Conservation (phyloP, 1,140 invertebrate species). For the Portunus trituberculatus region DNA sequence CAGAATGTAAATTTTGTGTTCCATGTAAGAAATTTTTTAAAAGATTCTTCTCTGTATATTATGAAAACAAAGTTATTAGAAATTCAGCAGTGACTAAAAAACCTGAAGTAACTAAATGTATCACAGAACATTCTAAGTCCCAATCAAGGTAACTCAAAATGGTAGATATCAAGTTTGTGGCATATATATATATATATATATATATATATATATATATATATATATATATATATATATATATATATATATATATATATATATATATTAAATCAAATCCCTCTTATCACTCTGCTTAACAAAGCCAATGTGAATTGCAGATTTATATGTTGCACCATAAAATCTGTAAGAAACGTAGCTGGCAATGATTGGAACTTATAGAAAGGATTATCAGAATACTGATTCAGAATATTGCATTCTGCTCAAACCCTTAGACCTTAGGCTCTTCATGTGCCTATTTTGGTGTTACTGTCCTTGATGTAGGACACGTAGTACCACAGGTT, state of each 20-base stretch:
- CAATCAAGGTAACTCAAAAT: neutral
- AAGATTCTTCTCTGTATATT: neutral
- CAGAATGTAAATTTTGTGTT: no score
- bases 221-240: neutral
- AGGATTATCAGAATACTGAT: neutral
- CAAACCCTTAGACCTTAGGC: neutral
- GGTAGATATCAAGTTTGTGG: neutral
- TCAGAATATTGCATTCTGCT: neutral
- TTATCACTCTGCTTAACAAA: neutral
- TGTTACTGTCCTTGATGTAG: neutral
- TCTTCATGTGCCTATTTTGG: constrained; percentile 21
- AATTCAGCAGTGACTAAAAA: neutral
- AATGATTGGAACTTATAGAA: neutral
- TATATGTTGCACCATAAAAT: neutral
- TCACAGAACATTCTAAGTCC: neutral
- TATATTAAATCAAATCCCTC: neutral
- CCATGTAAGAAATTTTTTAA: neutral
- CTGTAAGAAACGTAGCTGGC: neutral
- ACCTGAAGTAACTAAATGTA: neutral
- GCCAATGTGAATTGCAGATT: neutral
- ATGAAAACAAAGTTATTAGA: neutral
- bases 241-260: neutral
- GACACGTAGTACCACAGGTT: neutral
- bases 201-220: neutral
- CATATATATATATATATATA: neutral